phyloP scores from a whole-genome alignment of 2,888 invertebrate species.

The Baccha elongata region DNA sequence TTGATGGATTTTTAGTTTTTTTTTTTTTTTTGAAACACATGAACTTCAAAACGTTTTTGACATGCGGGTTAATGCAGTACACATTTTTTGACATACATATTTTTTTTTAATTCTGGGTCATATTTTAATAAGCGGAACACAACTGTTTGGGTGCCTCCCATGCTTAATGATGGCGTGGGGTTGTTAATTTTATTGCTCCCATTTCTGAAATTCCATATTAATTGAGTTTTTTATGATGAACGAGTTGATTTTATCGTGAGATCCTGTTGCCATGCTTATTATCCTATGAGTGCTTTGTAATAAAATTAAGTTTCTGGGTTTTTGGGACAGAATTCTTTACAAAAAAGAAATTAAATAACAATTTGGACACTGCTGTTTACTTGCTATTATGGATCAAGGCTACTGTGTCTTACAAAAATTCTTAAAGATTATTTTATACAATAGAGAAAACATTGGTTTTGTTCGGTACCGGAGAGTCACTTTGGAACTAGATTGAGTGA shows the following conservation, averaged over 20 bases:
- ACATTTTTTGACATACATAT: slow-evolving; percentile 13
- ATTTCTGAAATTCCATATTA: slow-evolving; percentile 31
- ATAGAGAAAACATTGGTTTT: too few relatives aligned
- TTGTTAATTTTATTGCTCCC: slow-evolving; percentile 20
- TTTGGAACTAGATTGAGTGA: too few relatives aligned
- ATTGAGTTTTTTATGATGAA: slow-evolving; percentile 28
- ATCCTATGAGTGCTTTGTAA: not conserved
- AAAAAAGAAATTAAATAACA: too few relatives aligned
- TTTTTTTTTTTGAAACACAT: slow-evolving; percentile 8
- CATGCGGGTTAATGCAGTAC: slow-evolving; percentile 11
- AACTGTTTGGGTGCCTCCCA: slow-evolving; percentile 10
- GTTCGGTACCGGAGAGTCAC: too few relatives aligned
- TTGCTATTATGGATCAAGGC: too few relatives aligned
- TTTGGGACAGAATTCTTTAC: not conserved
- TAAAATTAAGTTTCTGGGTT: slow-evolving; percentile 1
- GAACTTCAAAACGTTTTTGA: slow-evolving; percentile 22
- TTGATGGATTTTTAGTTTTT: slow-evolving; percentile 16
- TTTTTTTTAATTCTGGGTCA: slow-evolving; percentile 21
- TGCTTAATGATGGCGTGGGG: not conserved
- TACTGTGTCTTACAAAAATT: too few relatives aligned
- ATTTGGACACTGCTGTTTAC: too few relatives aligned
- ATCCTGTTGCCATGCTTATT: slow-evolving; percentile 21
- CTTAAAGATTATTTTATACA: too few relatives aligned
- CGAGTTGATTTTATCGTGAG: slow-evolving; percentile 1
- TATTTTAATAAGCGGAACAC: slow-evolving; percentile 34